Conservation (phyloP, 2,113 vertebrate genomes). For the Urocolius indicus region DNA sequence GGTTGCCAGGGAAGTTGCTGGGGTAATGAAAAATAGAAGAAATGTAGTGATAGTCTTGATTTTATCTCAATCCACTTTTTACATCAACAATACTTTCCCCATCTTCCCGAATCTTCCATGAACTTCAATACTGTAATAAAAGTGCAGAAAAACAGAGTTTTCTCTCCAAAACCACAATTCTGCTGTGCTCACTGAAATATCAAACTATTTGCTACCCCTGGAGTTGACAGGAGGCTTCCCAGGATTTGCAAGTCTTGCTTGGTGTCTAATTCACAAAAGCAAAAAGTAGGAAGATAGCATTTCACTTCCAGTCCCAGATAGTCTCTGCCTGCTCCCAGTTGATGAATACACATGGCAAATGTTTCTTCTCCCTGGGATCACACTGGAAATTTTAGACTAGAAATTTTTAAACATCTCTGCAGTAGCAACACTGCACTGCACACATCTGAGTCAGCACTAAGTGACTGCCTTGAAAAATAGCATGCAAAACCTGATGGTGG, state of each 20-base stretch:
- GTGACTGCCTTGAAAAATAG: constrained; percentile 15
- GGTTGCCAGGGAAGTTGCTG: background rate
- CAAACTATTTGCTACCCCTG: background rate
- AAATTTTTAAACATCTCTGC: background rate
- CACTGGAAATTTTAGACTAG: background rate
- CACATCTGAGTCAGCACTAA: background rate
- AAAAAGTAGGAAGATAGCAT: background rate
- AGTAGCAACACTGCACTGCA: background rate
- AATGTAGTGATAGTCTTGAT: fast-evolving
- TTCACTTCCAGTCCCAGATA: background rate
- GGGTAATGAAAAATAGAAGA: background rate
- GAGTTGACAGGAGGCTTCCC: background rate
- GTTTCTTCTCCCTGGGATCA: background rate
- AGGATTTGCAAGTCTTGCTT: background rate
- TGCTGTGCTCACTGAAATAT: background rate
- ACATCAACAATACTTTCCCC: background rate
- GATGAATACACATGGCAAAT: background rate
- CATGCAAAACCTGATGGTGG: background rate
- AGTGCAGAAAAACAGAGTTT: fast-evolving
- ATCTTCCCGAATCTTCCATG: background rate
- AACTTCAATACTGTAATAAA: background rate
- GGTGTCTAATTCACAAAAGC: too few species aligned
- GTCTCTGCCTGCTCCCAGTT: background rate
- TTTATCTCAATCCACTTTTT: background rate
- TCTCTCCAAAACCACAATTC: background rate